phyloP scores from a whole-genome alignment of 2,888 invertebrate species.

The Lithophane ornitopus region DNA sequence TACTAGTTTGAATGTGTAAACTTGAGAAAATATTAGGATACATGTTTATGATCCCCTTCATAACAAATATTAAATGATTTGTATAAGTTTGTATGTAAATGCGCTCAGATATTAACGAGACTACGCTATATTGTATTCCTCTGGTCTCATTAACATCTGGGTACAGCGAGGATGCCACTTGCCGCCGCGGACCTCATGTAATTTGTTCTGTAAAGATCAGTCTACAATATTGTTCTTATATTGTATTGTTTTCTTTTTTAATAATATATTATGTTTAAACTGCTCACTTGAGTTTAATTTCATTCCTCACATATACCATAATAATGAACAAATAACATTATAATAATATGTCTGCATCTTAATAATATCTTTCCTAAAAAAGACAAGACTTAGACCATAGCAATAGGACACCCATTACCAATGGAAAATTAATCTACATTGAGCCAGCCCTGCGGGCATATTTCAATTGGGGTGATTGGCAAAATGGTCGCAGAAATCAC shows the following conservation, averaged over 20 bases:
- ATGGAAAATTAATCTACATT: too few relatives aligned
- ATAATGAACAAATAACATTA: too few relatives aligned
- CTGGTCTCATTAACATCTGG: constrained; percentile 28
- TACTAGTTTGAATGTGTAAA: constrained; percentile 14
- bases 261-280: constrained; percentile 91
- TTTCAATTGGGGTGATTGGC: too few relatives aligned
- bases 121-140: neutral
- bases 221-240: constrained; percentile 89
- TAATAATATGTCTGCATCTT: neutral
- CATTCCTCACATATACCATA: neutral
- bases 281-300: constrained; percentile 66
- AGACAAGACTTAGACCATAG: too few relatives aligned
- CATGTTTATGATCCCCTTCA: neutral
- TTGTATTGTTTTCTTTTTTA: constrained; percentile 89
- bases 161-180: neutral
- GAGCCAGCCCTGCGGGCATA: too few relatives aligned
- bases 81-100: constrained; percentile 56
- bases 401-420: too few relatives aligned
- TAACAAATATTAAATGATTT: constrained; percentile 8
- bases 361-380: neutral
- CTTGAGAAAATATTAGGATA: neutral
- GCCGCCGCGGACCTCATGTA: constrained; percentile 61
- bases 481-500: too few relatives aligned
- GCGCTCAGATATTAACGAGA: constrained; percentile 35
- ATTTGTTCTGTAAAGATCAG: constrained; percentile 83